A percentile compares a stretch with the other conserved stretches of the same genome.
These are phyloP conservation scores for Drosophila melanogaster DNA, from an alignment of 1,140 invertebrate species.

Conservation along the genomic window DNA sequence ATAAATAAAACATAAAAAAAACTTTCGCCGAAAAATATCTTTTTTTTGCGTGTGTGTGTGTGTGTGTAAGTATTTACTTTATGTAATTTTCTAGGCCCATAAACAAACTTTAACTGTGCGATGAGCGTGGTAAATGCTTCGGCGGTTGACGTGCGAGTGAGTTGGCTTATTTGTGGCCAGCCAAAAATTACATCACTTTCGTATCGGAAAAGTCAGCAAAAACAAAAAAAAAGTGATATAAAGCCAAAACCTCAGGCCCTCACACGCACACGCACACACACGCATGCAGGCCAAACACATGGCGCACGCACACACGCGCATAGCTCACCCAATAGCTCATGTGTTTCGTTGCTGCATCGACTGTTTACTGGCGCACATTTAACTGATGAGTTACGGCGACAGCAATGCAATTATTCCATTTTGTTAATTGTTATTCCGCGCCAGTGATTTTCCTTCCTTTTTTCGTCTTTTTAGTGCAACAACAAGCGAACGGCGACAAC, in stretches of 20 bases:
- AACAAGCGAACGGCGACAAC: conserved; percentile 4
- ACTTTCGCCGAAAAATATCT: conserved; percentile 26
- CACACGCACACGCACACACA: conserved; percentile 6
- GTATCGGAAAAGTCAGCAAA: conserved; percentile 8
- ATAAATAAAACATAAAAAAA: neutral
- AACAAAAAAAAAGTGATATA: neutral
- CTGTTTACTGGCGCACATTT: conserved; percentile 17
- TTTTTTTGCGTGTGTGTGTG: neutral
- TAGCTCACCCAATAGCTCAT: conserved; percentile 18
- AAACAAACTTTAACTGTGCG: conserved; percentile 5
- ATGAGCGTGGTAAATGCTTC: neutral
- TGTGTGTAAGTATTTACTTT: conserved; percentile 21
- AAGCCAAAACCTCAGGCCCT: conserved; percentile 15
- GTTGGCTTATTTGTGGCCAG: conserved; percentile 41
- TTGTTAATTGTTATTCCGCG: conserved; percentile 19
- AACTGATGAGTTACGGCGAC: neutral
- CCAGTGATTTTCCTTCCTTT: neutral
- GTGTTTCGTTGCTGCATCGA: neutral
- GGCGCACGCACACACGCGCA: neutral
- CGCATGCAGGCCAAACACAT: conserved; percentile 1
- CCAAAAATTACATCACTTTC: conserved; percentile 66
- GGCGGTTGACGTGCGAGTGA: conserved; percentile 9
- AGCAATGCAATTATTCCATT: conserved; percentile 14
- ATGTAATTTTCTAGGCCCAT: conserved; percentile 34
- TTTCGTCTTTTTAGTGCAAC: neutral